phyloP scores from a whole-genome alignment of 2,113 vertebrate genomes.

The Petaurus breviceps region DNA sequence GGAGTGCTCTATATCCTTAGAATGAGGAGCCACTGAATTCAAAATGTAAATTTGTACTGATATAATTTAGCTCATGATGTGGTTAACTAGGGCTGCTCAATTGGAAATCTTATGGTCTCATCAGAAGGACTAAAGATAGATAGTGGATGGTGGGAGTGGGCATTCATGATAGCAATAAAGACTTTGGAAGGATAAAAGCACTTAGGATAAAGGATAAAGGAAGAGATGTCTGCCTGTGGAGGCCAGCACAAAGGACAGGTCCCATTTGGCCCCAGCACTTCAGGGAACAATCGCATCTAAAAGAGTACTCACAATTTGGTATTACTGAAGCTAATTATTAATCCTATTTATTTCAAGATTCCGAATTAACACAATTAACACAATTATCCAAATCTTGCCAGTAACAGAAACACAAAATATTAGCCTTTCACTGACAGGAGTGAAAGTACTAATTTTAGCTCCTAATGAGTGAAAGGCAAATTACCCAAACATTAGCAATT shows the following conservation, averaged over 20 bases:
- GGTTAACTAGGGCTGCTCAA: neutral
- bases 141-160: neutral
- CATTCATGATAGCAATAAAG: neutral
- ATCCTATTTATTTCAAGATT: conserved; percentile 54
- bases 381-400: conserved; percentile 1
- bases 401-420: conserved; percentile 48
- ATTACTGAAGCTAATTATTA: conserved; percentile 45
- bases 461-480: conserved; percentile 37
- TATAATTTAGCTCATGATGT: neutral
- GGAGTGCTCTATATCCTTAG: neutral
- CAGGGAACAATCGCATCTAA: neutral
- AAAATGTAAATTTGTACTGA: neutral
- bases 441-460: conserved; percentile 32
- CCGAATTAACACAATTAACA: conserved; percentile 43
- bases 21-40: neutral
- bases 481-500: neutral
- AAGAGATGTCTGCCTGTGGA: neutral
- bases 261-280: neutral
- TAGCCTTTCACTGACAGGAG: conserved; percentile 16
- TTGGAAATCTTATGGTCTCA: neutral
- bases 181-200: neutral
- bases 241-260: neutral
- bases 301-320: conserved; percentile 21
- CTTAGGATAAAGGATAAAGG: neutral
- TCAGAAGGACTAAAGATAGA: neutral